Base-by-base conservation (phyloP, 2,113 vertebrate genomes). In the Piprites chloris region DNA sequence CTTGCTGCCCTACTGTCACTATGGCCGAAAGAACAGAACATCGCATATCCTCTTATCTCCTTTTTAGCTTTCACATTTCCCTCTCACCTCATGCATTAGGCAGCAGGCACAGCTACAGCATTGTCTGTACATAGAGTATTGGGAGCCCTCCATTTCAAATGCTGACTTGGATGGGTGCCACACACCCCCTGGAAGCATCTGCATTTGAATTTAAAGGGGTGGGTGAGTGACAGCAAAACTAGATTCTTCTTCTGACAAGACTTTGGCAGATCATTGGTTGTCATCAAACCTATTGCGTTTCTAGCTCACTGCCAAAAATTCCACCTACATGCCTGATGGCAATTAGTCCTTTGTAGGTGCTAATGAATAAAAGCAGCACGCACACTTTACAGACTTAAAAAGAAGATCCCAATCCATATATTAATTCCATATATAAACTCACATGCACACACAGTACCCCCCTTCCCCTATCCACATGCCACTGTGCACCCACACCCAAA, bases 241-340 rank as follows among this genome's bases (percentile, higher is more conserved):
- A 95, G 97, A 95, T 97, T 5, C 96, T 98, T 87, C 97, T 98
- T 96, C 96, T 98, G 97, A 98, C 98, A 98, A 97, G 97, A 96
- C 96, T 98, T 98, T 98, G 98, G 98, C 98, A 98, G 97, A 98
- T 98, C 98, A 97, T 97, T 98, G 97, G 97, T 96, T 98, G 97
- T 98, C 98, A 98, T 98, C 97, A 97, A 98, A 98, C 97, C 98
- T 97, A 98, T 98, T 98, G 95, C 98, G 53, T 98, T 97, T 97
- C 97, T 97, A 96, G 96, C 92, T 98, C 95, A 49, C 97, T 98
- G 98, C 98, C 98, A 98, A 96, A 96, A 98, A 96, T 97, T 96
- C 98, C 98, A 98, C 98, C 98, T 98, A 98, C 98, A 97, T 97
- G 97, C 98, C 98, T 98, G 97, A 98, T 98, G 98, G 98, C 98